These are phyloP conservation scores for Triplophysa bombifrons DNA, from an alignment of 2,797 vertebrate species.

Conservation along the genomic window DNA sequence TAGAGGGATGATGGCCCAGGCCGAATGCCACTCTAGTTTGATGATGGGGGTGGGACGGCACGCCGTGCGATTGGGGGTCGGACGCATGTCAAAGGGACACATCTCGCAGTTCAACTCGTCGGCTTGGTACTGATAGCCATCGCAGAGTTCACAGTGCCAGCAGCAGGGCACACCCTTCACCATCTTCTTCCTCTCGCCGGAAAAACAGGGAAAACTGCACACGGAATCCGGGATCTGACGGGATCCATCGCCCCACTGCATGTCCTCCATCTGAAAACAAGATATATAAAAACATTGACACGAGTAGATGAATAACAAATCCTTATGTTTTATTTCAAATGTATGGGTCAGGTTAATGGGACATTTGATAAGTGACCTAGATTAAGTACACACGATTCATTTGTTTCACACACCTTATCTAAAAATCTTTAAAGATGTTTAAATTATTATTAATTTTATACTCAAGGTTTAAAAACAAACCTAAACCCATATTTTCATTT, in stretches of 20 bases:
- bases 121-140: constrained; percentile 85
- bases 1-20: constrained; percentile 84
- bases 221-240: constrained; percentile 78
- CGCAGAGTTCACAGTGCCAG: constrained; percentile 94
- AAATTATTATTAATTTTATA: neutral
- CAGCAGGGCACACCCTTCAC: constrained; percentile 93
- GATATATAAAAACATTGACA: neutral
- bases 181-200: constrained; percentile 90
- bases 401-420: neutral
- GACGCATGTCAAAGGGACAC: constrained; percentile 84
- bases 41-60: constrained; percentile 86
- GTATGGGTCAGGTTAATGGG: no score
- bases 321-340: neutral
- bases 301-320: neutral
- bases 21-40: constrained; percentile 86
- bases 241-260: constrained; percentile 82
- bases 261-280: constrained; percentile 76
- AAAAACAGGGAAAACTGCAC: constrained; percentile 87
- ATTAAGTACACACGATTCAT: neutral
- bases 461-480: neutral
- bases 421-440: neutral
- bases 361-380: neutral
- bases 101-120: constrained; percentile 84
- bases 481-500: neutral
- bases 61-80: constrained; percentile 78